phyloP scores from a whole-genome alignment of 2,888 invertebrate genomes.

The Andricus quercusramuli region DNA sequence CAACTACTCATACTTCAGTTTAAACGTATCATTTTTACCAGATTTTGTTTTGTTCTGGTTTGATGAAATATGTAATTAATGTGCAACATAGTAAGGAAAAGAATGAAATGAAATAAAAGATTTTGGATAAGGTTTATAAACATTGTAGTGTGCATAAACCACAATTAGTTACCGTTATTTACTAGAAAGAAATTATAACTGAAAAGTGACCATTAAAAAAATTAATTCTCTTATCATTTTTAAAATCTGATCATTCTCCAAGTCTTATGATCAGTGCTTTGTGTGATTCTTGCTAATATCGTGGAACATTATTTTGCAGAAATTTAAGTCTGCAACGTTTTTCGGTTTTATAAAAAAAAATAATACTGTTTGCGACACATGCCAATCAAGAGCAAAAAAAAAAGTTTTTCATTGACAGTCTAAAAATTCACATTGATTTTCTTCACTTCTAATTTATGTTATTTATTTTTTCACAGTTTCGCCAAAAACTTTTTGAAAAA shows the following conservation, averaged over 20 bases:
- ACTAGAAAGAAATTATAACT: not conserved
- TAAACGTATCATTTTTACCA: not conserved
- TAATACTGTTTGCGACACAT: not conserved
- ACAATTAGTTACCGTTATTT: slow-evolving; percentile 5
- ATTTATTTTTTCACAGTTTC: slow-evolving; percentile 9
- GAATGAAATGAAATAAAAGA: not conserved
- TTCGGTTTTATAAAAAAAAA: not conserved
- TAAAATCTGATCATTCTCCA: not conserved
- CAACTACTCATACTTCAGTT: not conserved
- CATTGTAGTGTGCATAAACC: not conserved
- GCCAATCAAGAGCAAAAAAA: not conserved
- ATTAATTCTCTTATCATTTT: not conserved
- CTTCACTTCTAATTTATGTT: not conserved
- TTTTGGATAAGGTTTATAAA: not conserved
- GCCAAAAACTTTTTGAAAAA: not conserved
- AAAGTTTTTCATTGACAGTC: not conserved
- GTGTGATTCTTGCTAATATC: not conserved
- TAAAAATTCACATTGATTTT: not conserved
- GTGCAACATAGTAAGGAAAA: not conserved
- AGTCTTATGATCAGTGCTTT: not conserved
- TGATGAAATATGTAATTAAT: not conserved
- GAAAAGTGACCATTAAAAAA: not conserved
- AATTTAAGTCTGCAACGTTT: not conserved
- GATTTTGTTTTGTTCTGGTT: not conserved
- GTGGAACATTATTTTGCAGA: not conserved